These are phyloP conservation scores for Cyclina sinensis DNA, from an alignment of 1,140 invertebrate species.

Conservation along the genomic window DNA sequence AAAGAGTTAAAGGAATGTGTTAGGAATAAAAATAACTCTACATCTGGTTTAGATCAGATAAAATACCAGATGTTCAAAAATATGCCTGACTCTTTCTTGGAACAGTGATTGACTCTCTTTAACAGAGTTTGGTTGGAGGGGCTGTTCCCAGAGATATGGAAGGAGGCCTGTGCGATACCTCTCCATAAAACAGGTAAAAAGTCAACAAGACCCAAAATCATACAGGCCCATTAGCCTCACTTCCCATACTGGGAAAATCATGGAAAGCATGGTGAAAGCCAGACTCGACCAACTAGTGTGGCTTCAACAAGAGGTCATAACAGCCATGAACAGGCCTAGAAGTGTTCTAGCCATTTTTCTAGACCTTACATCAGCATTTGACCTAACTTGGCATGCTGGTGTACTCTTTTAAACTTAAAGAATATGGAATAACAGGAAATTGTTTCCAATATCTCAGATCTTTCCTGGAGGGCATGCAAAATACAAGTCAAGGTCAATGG, in stretches of 20 bases:
- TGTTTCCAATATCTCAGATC: background rate
- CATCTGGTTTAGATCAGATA: no score
- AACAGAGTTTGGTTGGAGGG: background rate
- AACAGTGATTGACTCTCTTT: no score
- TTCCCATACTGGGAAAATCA: no score
- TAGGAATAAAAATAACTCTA: no score
- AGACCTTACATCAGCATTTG: constrained; percentile 12
- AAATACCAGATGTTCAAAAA: constrained; percentile 15
- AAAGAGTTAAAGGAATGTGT: no score
- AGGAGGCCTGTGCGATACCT: constrained; percentile 5
- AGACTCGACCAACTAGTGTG: background rate
- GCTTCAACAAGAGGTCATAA: background rate
- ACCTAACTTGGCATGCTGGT: background rate
- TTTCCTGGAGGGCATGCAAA: no score
- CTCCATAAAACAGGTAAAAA: background rate
- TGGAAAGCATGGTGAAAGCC: no score
- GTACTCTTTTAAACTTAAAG: constrained; percentile 10
- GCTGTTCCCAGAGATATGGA: background rate
- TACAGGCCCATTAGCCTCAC: no score
- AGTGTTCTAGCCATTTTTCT: no score
- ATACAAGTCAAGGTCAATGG: no score
- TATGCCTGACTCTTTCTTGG: background rate
- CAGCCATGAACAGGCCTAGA: background rate
- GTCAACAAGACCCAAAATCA: background rate
- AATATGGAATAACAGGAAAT: no score